Evolutionary conservation across 2,888 invertebrate species (phyloP), one percentile per base, ranked within the genome.

Genomic region (Spodoptera picta): DNA sequence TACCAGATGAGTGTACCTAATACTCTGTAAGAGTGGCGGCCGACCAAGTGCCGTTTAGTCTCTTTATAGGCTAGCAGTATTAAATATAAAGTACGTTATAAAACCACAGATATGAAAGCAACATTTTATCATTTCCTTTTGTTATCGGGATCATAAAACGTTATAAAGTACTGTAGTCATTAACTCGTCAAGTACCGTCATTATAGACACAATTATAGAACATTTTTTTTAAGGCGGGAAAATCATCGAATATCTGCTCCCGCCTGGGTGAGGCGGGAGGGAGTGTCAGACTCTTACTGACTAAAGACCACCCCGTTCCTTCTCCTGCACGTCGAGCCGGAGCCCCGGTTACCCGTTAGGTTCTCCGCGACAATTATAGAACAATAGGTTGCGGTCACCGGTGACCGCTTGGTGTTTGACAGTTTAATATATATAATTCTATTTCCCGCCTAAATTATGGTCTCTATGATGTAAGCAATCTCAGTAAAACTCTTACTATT

Each of bases 381-480:
- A n/a, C n/a, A n/a, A n/a, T n/a, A n/a, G n/a, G n/a, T n/a, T n/a
- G n/a, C n/a, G n/a, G n/a, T n/a, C n/a, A n/a, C n/a, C n/a, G n/a
- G n/a, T n/a, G n/a, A n/a, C n/a, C n/a, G n/a, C n/a, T n/a, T n/a
- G n/a, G n/a, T n/a, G n/a, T n/a, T n/a, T n/a, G n/a, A n/a, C n/a
- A n/a, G n/a, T n/a, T n/a, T n/a, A 60, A 7, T 47, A 48, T 44
- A 27, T 14, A 73, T 66, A 70, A 73, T 69, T 76, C 69, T 80
- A 79, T 91, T 93, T 94, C 93, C 92, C 93, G 93, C 93, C 92
- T 89, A 93, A 92, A 91, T 87, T 80, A 84, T 80, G 65, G 67
- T 82, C 76, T 70, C 82, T 87, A 86, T 92, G 91, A 92, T 92
- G 90, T 91, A 92, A 92, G 91, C 86, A 86, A 88, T 90, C 83